These are phyloP conservation scores for Perdita meconis DNA, from an alignment of 2,888 invertebrate species.

Conservation along the genomic window DNA sequence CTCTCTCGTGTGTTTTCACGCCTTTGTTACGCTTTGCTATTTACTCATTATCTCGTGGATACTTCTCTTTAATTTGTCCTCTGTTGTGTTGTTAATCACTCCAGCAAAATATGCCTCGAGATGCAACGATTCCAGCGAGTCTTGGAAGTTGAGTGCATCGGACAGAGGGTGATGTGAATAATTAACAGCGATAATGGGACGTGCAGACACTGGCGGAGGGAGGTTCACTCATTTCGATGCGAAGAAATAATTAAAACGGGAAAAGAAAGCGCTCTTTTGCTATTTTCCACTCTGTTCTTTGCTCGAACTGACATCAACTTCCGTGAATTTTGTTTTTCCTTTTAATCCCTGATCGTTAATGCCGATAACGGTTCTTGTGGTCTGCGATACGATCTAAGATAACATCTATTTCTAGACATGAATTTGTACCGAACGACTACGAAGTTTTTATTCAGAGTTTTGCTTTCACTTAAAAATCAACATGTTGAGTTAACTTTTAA, in stretches of 20 bases:
- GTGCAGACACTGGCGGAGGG: background rate
- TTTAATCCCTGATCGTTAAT: background rate
- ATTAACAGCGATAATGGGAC: background rate
- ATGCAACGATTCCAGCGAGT: conserved; percentile 5
- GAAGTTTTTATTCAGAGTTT: too few relatives aligned
- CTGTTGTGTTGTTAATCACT: conserved; percentile 19
- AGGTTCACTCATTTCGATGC: background rate
- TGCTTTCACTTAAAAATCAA: too few relatives aligned
- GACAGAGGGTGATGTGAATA: background rate
- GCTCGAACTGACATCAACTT: background rate
- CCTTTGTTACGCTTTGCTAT: conserved; percentile 27
- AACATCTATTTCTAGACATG: too few relatives aligned
- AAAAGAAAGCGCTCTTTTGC: conserved; percentile 1
- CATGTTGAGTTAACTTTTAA: too few relatives aligned
- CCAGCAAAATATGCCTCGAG: conserved; percentile 3
- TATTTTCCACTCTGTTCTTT: background rate
- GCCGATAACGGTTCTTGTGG: background rate
- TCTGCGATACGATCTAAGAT: background rate
- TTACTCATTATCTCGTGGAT: conserved; percentile 18
- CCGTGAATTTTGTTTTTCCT: background rate
- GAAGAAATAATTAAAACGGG: conserved; percentile 9
- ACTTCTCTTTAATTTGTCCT: conserved; percentile 29
- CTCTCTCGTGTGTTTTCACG: conserved; percentile 25
- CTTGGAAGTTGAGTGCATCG: conserved; percentile 20
- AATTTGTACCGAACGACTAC: too few relatives aligned